Conservation (phyloP, 2,113 vertebrate genomes). For the Salvelinus alpinus region DNA sequence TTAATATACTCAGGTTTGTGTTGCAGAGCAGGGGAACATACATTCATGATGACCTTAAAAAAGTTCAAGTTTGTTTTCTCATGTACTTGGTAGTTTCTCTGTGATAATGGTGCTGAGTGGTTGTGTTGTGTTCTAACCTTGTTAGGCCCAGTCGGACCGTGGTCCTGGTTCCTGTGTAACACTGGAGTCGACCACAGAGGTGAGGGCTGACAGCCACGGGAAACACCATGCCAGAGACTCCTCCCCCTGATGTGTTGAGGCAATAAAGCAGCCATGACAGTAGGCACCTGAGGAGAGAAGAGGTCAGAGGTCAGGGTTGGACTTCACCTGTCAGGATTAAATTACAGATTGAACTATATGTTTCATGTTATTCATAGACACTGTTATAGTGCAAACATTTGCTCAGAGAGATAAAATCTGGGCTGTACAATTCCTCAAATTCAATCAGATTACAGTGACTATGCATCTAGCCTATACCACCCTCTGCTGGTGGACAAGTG, state of each 20-base stretch:
- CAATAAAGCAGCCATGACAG: neutral
- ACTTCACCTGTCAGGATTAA: too few relatives aligned
- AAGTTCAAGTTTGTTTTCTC: too few relatives aligned
- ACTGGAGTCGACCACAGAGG: conserved; percentile 40
- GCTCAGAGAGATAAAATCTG: too few relatives aligned
- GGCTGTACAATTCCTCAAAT: neutral
- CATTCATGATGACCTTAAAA: too few relatives aligned
- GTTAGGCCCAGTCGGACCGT: conserved; percentile 63
- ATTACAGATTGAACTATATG: too few relatives aligned
- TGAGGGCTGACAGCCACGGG: neutral
- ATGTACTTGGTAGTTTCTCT: too few relatives aligned
- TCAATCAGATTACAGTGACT: neutral
- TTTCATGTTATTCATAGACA: too few relatives aligned
- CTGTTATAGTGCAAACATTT: too few relatives aligned
- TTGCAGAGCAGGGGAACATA: too few relatives aligned
- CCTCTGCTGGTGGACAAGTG: conserved; percentile 12
- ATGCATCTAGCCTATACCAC: conserved; percentile 12
- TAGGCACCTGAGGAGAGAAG: conserved; percentile 35
- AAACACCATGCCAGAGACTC: neutral
- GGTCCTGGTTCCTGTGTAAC: conserved; percentile 20
- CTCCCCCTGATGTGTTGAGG: neutral
- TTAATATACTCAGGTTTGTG: too few relatives aligned
- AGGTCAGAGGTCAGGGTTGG: neutral
- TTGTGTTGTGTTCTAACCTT: conserved; percentile 60
- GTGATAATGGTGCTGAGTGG: too few relatives aligned